A percentile compares a stretch with the other conserved stretches of the same genome.
These are phyloP conservation scores for Centropus unirufus DNA, from an alignment of 2,113 vertebrate species.

Conservation along the genomic window DNA sequence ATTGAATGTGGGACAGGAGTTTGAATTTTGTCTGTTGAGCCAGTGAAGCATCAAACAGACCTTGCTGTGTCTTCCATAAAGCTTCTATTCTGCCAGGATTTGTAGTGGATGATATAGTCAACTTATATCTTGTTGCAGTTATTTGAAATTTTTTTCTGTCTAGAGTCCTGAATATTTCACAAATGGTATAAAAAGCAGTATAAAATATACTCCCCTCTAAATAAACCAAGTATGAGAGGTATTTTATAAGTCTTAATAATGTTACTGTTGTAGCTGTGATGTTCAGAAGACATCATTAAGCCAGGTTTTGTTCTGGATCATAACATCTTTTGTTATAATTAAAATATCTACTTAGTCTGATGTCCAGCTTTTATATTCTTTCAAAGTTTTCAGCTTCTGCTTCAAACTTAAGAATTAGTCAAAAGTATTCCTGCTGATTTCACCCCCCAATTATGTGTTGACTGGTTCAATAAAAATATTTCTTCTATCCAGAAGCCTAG, in stretches of 20 bases:
- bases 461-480: neutral
- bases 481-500: neutral
- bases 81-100: neutral
- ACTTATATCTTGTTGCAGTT: neutral
- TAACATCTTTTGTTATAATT: neutral
- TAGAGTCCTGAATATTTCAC: neutral
- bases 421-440: neutral
- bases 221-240: neutral
- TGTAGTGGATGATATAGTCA: neutral
- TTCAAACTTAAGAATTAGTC: neutral
- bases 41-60: neutral
- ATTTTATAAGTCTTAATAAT: neutral
- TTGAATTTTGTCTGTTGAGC: neutral
- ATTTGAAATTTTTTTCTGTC: neutral
- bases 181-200: neutral
- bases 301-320: neutral
- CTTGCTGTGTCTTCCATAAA: neutral
- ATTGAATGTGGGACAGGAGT: neutral
- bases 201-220: neutral
- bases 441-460: neutral
- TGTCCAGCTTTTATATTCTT: neutral
- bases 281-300: neutral
- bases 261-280: neutral
- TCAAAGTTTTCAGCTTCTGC: neutral
- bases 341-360: neutral